These are phyloP conservation scores for Morus bassanus DNA, from an alignment of 2,797 vertebrate species.

Conservation along the genomic window DNA sequence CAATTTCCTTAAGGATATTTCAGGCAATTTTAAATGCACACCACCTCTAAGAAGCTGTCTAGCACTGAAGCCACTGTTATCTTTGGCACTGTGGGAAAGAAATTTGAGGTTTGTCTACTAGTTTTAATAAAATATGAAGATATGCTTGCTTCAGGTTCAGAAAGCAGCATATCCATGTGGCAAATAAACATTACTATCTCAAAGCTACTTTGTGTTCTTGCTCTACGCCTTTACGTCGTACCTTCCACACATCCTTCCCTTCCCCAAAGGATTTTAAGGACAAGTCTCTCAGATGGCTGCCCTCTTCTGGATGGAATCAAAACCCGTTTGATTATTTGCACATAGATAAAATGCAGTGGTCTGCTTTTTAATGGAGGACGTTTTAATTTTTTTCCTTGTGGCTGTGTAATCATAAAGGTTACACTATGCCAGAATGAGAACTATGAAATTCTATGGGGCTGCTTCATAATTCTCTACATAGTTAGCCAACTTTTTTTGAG, in stretches of 20 bases:
- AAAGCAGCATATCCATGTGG: not conserved
- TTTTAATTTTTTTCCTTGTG: not conserved
- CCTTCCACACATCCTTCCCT: not conserved
- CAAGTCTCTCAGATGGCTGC: slow-evolving; percentile 3
- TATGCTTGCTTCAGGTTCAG: not conserved
- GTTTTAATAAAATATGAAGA: not conserved
- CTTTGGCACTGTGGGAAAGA: not conserved
- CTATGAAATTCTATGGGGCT: not conserved
- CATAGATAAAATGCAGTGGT: not conserved
- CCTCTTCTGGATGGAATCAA: slow-evolving; percentile 67
- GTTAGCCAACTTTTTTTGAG: not conserved
- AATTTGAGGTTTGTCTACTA: not conserved
- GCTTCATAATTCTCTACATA: not conserved
- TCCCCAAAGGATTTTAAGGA: not conserved
- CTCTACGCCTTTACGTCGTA: not conserved
- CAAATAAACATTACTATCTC: not conserved
- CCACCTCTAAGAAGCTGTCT: not conserved
- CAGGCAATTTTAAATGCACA: not conserved
- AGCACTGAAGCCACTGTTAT: not conserved
- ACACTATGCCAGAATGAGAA: not conserved
- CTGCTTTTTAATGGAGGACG: not conserved
- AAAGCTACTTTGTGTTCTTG: not conserved
- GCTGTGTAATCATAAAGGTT: not conserved
- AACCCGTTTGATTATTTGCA: not conserved
- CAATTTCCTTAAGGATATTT: not conserved